A percentile compares a stretch with the other conserved stretches of the same genome.
Conservation (phyloP, 2,113 vertebrate genomes). For the Hypomesus transpacificus region DNA sequence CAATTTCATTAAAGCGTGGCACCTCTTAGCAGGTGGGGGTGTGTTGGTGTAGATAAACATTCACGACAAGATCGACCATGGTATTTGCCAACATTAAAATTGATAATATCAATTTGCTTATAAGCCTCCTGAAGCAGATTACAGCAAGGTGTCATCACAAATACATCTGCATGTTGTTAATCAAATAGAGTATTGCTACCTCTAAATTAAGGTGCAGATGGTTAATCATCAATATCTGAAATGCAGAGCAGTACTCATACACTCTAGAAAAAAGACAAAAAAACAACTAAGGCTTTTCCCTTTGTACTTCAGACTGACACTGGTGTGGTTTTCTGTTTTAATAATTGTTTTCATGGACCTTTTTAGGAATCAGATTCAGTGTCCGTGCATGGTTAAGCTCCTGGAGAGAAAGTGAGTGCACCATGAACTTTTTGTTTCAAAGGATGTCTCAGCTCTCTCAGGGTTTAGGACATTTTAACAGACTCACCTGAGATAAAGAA, state of each 20-base stretch:
- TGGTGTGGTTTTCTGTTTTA: too few relatives aligned
- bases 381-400: constrained; percentile 29
- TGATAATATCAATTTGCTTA: constrained; percentile 98
- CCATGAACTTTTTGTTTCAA: constrained; percentile 67
- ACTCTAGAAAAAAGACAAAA: too few relatives aligned
- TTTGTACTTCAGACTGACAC: too few relatives aligned
- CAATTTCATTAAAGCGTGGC: constrained; percentile 99
- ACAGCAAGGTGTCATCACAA: constrained; percentile 68
- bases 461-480: constrained; percentile 56
- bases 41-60: constrained; percentile 97
- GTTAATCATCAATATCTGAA: background rate
- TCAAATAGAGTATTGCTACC: background rate
- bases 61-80: constrained; percentile 87
- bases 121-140: constrained; percentile 79
- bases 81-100: constrained; percentile 99
- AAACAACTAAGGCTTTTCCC: too few relatives aligned
- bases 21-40: constrained; percentile 99
- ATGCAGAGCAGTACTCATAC: background rate
- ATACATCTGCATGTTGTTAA: background rate
- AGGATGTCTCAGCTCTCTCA: constrained; percentile 66
- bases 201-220: background rate
- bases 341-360: background rate
- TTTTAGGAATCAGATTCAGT: background rate
- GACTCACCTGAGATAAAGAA: constrained; percentile 50
- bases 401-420: constrained; percentile 65